Percentiles rank a stretch among this genome's conserved stretches.
Evolutionary conservation across 1,140 invertebrate species (phyloP).

Genomic region (Maconellicoccus hirsutus): DNA sequence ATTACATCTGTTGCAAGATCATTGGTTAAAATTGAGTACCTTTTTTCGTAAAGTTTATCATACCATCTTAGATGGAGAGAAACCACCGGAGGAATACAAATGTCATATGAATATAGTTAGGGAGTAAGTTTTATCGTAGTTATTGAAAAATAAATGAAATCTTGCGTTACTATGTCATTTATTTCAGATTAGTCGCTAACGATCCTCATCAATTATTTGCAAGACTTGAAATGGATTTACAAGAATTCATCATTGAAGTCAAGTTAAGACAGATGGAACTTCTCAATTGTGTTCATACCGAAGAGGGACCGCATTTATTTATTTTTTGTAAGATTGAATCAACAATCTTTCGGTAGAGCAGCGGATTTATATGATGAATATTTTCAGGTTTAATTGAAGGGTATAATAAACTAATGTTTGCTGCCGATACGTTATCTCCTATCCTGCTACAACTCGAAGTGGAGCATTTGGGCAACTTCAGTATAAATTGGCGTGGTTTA

Average conservation of each 20-base stretch:
- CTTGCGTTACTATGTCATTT: no score
- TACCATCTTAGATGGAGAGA: slow-evolving; percentile 35
- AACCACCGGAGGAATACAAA: slow-evolving; percentile 29
- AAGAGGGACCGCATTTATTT: slow-evolving; percentile 41
- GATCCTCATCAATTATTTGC: slow-evolving; percentile 50
- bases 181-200: slow-evolving; percentile 43
- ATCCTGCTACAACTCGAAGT: slow-evolving; percentile 45
- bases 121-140: slow-evolving; percentile 29
- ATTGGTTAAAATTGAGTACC: slow-evolving; percentile 44
- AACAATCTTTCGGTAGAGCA: slow-evolving; percentile 9
- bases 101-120: slow-evolving; percentile 32
- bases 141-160: no score
- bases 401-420: slow-evolving; percentile 46
- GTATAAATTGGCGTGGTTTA: slow-evolving; percentile 48
- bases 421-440: slow-evolving; percentile 42
- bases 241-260: slow-evolving; percentile 49
- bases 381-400: slow-evolving; percentile 44
- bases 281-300: slow-evolving; percentile 36
- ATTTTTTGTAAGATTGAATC: slow-evolving; percentile 36
- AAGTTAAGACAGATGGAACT: slow-evolving; percentile 46
- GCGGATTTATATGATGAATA: no score
- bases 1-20: slow-evolving; percentile 32
- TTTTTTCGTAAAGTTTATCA: slow-evolving; percentile 39
- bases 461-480: slow-evolving; percentile 44
- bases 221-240: slow-evolving; percentile 46